Base-by-base conservation (phyloP, 92 coral and sea anemone genomes). In the Porites rus region DNA sequence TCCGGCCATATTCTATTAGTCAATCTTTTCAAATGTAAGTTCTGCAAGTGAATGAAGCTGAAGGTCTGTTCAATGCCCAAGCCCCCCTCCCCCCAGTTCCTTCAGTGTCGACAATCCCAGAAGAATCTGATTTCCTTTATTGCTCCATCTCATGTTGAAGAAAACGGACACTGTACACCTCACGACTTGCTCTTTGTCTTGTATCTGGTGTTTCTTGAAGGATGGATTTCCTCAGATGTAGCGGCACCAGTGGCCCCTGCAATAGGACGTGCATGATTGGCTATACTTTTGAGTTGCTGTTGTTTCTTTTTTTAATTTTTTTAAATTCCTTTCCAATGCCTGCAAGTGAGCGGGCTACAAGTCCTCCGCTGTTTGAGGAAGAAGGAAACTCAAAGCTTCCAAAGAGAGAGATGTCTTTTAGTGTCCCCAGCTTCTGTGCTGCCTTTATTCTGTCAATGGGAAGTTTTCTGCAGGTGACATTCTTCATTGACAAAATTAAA, bases 241-340 rank as follows among this genome's bases (percentile, higher is more conserved):
- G 14, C 64, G 1, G 86, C 89, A 54, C 92, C 92, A 0, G 92
- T 89, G 14, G 73, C 59, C 0, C 86, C 75, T 0, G 89, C 92
- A 1, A 84, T 17, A 0, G 82, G 86, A 50, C 1, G 17, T 51
- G 50, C 6, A 2, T 28, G 4, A 24, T 24, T 24, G 25, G 25
- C 25, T 24, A 24, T 24, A 24, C 25, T 24, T 24, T 24, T 24
- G 25, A 69, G 74, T 8, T 52, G 61, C 17, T 89, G 89, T 28
- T 21, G 16, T 17, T 78, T 70, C 67, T 79, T 84, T 54, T 75
- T 72, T 28, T 28, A 28, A 28, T 28, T 28, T 28, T 28, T 28
- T 28, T 1, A 28, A 67, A 10, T 0, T 51, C 72, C 38, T 79
- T 89, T 7, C 90, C 89, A 22, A 79, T 65, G 20, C 90, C 92